Percentiles rank a stretch among this genome's conserved stretches.
These are phyloP conservation scores for Polypterus bichir DNA, from an alignment of 2,113 vertebrate species.

Conservation along the genomic window DNA sequence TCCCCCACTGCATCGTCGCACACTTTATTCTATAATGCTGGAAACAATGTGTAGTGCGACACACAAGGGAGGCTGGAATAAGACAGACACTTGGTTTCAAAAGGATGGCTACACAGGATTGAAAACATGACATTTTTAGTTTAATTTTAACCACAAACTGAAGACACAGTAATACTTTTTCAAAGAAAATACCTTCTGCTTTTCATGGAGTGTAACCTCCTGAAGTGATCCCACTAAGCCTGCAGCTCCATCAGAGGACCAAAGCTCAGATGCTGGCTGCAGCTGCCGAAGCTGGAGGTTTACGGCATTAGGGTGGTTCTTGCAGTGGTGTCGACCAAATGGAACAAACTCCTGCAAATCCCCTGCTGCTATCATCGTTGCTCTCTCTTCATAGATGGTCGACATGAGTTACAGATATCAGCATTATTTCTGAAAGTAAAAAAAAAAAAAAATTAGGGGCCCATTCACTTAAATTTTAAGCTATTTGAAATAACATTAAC, in stretches of 20 bases:
- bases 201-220: conserved; percentile 88
- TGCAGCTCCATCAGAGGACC: conserved; percentile 86
- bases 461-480: no score
- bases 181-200: conserved; percentile 50
- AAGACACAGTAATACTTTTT: background rate
- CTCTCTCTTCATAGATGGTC: conserved; percentile 97
- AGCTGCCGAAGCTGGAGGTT: conserved; percentile 90
- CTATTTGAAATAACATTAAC: no score
- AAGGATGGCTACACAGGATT: no score
- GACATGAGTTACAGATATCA: conserved; percentile 99
- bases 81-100: no score
- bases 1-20: no score
- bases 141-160: background rate
- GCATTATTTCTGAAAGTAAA: conserved; percentile 80
- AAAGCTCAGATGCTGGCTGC: conserved; percentile 88
- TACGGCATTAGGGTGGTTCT: conserved; percentile 85
- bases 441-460: background rate
- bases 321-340: conserved; percentile 90
- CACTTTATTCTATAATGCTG: no score
- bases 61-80: no score
- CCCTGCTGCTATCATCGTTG: conserved; percentile 96
- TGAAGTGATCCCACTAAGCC: conserved; percentile 86
- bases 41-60: no score
- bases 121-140: background rate
- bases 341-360: conserved; percentile 97